Conservation (phyloP, 2,113 vertebrate species). For the Anguilla rostrata region DNA sequence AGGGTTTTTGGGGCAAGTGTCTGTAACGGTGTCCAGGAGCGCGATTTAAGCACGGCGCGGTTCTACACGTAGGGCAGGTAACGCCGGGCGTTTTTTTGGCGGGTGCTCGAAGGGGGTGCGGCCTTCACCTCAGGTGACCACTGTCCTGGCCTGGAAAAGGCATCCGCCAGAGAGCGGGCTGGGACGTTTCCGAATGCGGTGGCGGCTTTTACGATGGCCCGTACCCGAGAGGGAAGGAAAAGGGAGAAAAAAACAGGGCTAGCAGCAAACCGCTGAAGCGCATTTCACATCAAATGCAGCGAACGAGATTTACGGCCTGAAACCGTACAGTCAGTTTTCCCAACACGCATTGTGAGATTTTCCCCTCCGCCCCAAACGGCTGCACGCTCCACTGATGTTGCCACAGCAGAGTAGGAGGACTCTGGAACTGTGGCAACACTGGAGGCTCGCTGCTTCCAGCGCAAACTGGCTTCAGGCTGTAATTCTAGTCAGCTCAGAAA, state of each 20-base stretch:
- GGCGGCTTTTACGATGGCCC: constrained; percentile 56
- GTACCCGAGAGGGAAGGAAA: constrained; percentile 55
- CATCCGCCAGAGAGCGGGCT: constrained; percentile 47
- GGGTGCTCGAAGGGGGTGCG: background rate
- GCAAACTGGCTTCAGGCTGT: background rate
- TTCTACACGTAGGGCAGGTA: constrained; percentile 45
- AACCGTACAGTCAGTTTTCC: constrained; percentile 43
- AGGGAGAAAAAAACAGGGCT: constrained; percentile 23
- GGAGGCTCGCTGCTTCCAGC: background rate
- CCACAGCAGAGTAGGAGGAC: constrained; percentile 34
- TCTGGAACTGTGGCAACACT: background rate
- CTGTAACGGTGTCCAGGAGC: constrained; percentile 62
- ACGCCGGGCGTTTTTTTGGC: background rate
- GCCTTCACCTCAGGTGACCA: constrained; percentile 52
- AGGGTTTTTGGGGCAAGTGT: constrained; percentile 78
- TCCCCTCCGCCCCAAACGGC: constrained; percentile 8
- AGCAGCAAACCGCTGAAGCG: constrained; percentile 44
- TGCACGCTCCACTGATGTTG: constrained; percentile 36
- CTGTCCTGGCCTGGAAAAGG: constrained; percentile 23
- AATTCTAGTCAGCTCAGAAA: too few species aligned
- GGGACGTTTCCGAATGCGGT: constrained; percentile 56
- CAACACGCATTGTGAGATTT: constrained; percentile 23
- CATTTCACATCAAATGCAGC: constrained; percentile 62
- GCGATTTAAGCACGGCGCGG: constrained; percentile 30
- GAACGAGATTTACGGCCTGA: constrained; percentile 62